A percentile compares a stretch with the other conserved stretches of the same genome.
These are phyloP conservation scores for Trileptium ribeirensis DNA, from an alignment of 2,888 invertebrate genomes.

Conservation along the genomic window DNA sequence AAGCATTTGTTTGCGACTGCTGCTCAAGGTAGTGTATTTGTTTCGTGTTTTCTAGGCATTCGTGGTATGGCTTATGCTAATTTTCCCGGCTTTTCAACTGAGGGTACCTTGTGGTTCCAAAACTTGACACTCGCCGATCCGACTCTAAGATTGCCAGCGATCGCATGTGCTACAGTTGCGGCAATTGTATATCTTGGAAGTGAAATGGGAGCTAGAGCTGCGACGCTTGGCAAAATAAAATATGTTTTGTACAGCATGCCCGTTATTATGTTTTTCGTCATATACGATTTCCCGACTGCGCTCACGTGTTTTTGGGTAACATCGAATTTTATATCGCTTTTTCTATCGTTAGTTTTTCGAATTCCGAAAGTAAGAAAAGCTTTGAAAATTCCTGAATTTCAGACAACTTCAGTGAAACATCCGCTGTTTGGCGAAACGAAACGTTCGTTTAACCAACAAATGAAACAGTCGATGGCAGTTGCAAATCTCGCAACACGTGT, in stretches of 20 bases:
- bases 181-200: not conserved
- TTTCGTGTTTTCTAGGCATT: not conserved
- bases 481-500: not conserved
- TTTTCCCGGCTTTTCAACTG: not conserved
- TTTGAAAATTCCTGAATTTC: not conserved
- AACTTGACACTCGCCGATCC: slow-evolving; percentile 6
- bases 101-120: not conserved
- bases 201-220: not conserved
- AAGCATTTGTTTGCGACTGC: not conserved
- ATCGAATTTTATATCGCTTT: not conserved
- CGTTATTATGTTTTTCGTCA: not conserved
- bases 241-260: not conserved
- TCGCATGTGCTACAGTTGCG: not conserved
- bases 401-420: not conserved
- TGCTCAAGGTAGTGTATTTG: not conserved
- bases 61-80: not conserved
- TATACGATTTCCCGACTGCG: not conserved
- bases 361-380: not conserved
- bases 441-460: not conserved
- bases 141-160: not conserved
- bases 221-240: not conserved
- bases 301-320: not conserved
- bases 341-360: not conserved
- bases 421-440: no score
- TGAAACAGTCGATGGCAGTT: not conserved